Conservation (phyloP, 2,888 invertebrate genomes). For the Limnephilus rhombicus region DNA sequence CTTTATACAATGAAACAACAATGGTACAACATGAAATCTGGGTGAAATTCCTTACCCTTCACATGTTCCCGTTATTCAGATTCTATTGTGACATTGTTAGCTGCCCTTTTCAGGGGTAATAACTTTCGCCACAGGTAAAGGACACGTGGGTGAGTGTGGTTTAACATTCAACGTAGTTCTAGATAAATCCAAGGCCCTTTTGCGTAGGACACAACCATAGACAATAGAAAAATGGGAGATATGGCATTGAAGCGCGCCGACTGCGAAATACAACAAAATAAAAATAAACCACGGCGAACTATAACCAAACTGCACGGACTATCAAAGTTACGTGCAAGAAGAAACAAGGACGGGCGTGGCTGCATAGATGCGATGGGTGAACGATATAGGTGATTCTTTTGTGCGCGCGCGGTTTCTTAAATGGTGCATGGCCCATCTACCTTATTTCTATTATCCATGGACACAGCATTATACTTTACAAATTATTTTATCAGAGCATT, state of each 20-base stretch:
- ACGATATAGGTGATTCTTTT: too few relatives aligned
- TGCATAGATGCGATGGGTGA: too few relatives aligned
- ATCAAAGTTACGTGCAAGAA: too few relatives aligned
- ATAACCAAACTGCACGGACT: too few relatives aligned
- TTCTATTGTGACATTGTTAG: constrained; percentile 39
- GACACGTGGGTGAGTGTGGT: constrained; percentile 51
- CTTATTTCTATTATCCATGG: too few relatives aligned
- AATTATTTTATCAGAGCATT: neutral
- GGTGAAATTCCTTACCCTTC: constrained; percentile 3
- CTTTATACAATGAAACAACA: neutral
- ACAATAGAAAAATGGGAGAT: too few relatives aligned
- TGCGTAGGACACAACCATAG: neutral
- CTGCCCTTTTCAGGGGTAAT: constrained; percentile 61
- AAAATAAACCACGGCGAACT: too few relatives aligned
- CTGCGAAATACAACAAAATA: too few relatives aligned
- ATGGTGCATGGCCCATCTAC: too few relatives aligned
- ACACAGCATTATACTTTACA: neutral
- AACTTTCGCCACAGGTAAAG: constrained; percentile 61
- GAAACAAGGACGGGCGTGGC: too few relatives aligned
- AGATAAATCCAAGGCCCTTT: neutral
- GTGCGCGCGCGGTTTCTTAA: too few relatives aligned
- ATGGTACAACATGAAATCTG: neutral
- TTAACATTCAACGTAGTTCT: constrained; percentile 34
- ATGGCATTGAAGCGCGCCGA: too few relatives aligned
- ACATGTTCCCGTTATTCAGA: neutral